Percentiles rank a stretch among this genome's conserved stretches.
Conservation (phyloP, 2,888 invertebrate genomes). For the Cerceris ruficornis region DNA sequence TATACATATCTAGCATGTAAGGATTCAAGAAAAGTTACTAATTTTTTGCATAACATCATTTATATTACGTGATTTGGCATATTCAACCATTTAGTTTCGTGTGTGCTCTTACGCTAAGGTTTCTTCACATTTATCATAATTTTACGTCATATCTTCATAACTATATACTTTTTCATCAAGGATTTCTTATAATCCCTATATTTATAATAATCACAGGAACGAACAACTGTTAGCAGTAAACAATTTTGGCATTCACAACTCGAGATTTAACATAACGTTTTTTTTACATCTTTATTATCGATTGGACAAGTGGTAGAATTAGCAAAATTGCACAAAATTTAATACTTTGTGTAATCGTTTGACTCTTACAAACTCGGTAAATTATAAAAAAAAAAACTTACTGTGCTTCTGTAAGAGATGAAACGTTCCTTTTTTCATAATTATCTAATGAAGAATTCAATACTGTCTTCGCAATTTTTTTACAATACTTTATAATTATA, state of each 20-base stretch:
- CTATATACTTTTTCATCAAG: constrained; percentile 32
- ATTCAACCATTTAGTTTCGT: constrained; percentile 35
- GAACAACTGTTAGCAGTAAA: constrained; percentile 49
- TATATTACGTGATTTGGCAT: constrained; percentile 46
- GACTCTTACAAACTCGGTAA: background rate
- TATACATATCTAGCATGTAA: constrained; percentile 48
- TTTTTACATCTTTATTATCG: background rate
- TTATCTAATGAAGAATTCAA: too few relatives aligned
- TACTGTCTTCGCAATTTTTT: too few relatives aligned
- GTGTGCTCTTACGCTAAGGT: constrained; percentile 48
- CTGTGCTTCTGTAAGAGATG: too few relatives aligned
- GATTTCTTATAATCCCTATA: constrained; percentile 34
- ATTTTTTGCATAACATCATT: constrained; percentile 36
- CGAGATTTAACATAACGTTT: background rate
- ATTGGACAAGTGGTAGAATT: background rate
- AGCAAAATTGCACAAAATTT: constrained; percentile 46
- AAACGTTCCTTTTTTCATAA: too few relatives aligned
- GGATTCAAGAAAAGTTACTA: constrained; percentile 33
- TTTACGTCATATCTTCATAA: constrained; percentile 40
- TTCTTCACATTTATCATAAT: constrained; percentile 37
- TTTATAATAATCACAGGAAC: constrained; percentile 52
- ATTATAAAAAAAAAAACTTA: too few relatives aligned
- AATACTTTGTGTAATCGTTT: background rate
- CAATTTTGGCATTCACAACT: constrained; percentile 40
- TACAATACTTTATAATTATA: too few relatives aligned